phyloP scores from a whole-genome alignment of 64 coral and sea anemone species.

The Dendrophyllia cribrosa region DNA sequence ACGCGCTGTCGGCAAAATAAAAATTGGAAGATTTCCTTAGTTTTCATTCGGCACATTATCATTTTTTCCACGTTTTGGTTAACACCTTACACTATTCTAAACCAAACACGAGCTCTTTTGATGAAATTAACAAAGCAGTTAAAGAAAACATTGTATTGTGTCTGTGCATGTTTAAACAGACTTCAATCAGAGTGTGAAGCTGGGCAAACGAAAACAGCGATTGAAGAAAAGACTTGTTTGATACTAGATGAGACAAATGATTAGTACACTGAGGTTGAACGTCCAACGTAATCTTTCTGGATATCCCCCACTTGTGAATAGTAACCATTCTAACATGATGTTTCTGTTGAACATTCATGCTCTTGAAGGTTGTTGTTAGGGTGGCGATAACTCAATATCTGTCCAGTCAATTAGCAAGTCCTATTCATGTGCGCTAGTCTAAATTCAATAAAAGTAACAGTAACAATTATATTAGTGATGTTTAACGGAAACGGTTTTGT shows the following conservation, averaged over 20 bases:
- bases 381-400: neutral
- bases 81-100: neutral
- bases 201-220: neutral
- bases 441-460: slow-evolving; percentile 3
- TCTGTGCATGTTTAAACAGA: neutral
- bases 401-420: neutral
- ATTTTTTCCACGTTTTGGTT: neutral
- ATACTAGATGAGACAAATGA: neutral
- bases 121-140: slow-evolving; percentile 8
- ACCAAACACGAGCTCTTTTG: neutral
- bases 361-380: neutral
- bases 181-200: slow-evolving; percentile 17
- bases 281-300: neutral
- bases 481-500: no score
- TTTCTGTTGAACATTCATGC: neutral
- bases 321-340: neutral
- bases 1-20: no score
- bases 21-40: no score
- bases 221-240: neutral
- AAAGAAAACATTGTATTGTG: neutral
- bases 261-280: neutral
- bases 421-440: no score
- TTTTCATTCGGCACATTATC: no score
- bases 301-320: neutral
- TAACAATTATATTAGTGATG: neutral